These are phyloP conservation scores for Cheiracanthium punctorium DNA, from an alignment of 2,888 invertebrate genomes.

Conservation along the genomic window DNA sequence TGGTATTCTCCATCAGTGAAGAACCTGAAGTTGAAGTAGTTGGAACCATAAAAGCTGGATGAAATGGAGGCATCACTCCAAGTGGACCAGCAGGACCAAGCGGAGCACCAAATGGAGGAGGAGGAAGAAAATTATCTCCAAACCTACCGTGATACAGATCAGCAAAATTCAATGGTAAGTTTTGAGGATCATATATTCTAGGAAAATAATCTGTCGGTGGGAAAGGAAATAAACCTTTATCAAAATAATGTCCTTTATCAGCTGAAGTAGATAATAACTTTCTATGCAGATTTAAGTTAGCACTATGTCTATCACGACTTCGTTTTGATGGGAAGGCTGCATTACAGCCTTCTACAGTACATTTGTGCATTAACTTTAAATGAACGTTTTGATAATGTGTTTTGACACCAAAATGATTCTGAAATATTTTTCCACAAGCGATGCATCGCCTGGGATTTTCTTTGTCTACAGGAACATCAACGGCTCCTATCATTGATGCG, in stretches of 20 bases:
- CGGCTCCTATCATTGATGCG: constrained; percentile 71
- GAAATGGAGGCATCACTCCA: constrained; percentile 59
- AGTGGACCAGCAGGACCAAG: constrained; percentile 39
- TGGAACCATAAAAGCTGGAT: constrained; percentile 67
- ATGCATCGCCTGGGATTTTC: constrained; percentile 94
- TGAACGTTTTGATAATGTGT: constrained; percentile 97
- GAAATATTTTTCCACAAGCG: constrained; percentile 94
- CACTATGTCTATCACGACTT: constrained; percentile 92
- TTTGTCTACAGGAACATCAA: constrained; percentile 91
- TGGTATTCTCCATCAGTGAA: constrained; percentile 41
- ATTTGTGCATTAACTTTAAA: constrained; percentile 95
- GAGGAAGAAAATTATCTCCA: constrained; percentile 57
- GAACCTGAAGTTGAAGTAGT: constrained; percentile 57
- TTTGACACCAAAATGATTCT: constrained; percentile 93
- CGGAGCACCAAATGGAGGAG: constrained; percentile 45
- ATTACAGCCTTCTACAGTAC: constrained; percentile 94
- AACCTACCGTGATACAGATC: constrained; percentile 55
- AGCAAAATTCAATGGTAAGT: constrained; percentile 54
- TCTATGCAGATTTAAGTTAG: constrained; percentile 92
- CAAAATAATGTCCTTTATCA: constrained; percentile 71
- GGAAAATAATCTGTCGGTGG: constrained; percentile 83
- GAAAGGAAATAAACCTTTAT: constrained; percentile 78
- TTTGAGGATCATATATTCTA: constrained; percentile 81
- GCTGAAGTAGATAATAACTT: constrained; percentile 85
- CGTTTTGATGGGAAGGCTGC: constrained; percentile 95